Evolutionary conservation across 2,888 invertebrate genomes (phyloP), one percentile per base, ranked within the genome.

Genomic region (Cerastis rubricosa): DNA sequence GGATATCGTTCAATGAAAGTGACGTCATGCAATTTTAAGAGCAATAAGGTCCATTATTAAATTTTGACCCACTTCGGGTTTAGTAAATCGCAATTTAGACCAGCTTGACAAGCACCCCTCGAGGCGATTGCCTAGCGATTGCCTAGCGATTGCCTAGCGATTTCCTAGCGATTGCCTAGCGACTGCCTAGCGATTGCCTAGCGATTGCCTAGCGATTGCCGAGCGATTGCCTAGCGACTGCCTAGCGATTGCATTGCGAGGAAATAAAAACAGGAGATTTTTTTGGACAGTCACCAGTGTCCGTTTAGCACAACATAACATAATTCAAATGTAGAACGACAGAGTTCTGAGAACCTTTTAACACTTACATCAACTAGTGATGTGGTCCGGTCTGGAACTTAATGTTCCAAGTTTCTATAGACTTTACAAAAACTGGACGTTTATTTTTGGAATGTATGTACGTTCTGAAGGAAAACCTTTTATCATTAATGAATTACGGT

Each of bases 261-360:
- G 2, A 59, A 49, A 69, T 40, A 43, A 76, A 64, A 49, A 29
- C 45, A 11, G 14, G 40, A 19, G 11, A 43, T 3, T n/a, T 57
- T 49, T 49, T 17, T 9, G 9, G 29, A 1, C 19, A 17, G n/a
- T 9, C 25, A 25, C 29, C 8, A 8, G 0, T 43, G 14, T 22
- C 7, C 19, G 7, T 51, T 65, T 65, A 25, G 7, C n/a, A 49
- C 71, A 69, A 63, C 25, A 49, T 3, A 19, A 59, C 43, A 43
- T 47, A 35, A 19, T 49, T 69, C 29, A 2, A 84, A 80, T 63
- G 40, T 35, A 29, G 80, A 84, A 80, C 84, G 71, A 45, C 22
- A 9, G 43, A 61, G 49, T 80, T 84, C 51, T 47, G 47, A 71
- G 59, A 71, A 71, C 64, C 59, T 74, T 78, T 64, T 47, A 67